phyloP scores from a whole-genome alignment of 1,140 invertebrate genomes.

The Patella vulgata region DNA sequence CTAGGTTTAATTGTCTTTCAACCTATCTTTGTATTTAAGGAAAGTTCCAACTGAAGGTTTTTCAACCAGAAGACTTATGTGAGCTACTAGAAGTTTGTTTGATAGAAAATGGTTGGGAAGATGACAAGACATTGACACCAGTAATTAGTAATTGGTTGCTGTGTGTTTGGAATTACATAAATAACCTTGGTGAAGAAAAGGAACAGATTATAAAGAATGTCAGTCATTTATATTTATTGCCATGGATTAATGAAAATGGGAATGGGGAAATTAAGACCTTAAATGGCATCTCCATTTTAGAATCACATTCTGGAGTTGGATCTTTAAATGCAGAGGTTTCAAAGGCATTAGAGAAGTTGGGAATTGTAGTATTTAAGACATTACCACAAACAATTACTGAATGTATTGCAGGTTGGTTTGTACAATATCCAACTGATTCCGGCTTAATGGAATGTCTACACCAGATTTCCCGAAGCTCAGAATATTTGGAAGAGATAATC shows the following conservation, averaged over 20 bases:
- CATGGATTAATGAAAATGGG: not conserved
- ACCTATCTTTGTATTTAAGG: too few relatives aligned
- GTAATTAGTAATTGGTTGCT: too few relatives aligned
- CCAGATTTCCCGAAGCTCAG: not conserved
- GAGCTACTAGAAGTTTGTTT: too few relatives aligned
- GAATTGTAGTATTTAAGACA: slow-evolving; percentile 4
- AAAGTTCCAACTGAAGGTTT: too few relatives aligned
- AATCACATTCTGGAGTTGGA: not conserved
- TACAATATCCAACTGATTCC: slow-evolving; percentile 9
- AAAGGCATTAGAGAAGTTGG: slow-evolving; percentile 6
- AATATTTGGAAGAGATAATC: not conserved
- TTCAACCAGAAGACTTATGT: too few relatives aligned
- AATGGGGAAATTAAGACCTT: slow-evolving; percentile 6
- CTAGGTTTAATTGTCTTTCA: too few relatives aligned
- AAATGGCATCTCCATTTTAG: slow-evolving; percentile 4
- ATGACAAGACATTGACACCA: too few relatives aligned
- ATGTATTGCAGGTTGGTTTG: slow-evolving; percentile 5
- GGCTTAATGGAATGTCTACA: slow-evolving; percentile 9
- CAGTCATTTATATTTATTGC: slow-evolving; percentile 7
- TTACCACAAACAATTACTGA: slow-evolving; percentile 10
- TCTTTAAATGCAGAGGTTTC: not conserved
- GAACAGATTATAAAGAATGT: too few relatives aligned
- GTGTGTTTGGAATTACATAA: too few relatives aligned
- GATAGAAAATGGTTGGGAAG: too few relatives aligned
- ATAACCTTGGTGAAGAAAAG: too few relatives aligned